Conservation (phyloP, 2,888 invertebrate genomes). For the Plemyria rubiginata region DNA sequence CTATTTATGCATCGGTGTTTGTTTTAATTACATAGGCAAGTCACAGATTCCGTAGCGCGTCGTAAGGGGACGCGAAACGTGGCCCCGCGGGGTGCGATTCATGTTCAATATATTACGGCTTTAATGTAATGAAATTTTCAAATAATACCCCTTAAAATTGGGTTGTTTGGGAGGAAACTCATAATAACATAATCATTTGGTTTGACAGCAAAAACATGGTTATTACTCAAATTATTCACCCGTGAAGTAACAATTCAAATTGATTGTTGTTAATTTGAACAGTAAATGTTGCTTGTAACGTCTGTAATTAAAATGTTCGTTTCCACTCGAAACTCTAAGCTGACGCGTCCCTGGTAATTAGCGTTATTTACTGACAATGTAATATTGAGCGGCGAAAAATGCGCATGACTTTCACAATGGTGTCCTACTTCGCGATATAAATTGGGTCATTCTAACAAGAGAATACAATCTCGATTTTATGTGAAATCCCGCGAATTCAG, state of each 20-base stretch:
- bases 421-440: conserved; percentile 57
- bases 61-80: neutral
- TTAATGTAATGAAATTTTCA: conserved; percentile 3
- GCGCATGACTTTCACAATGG: conserved; percentile 43
- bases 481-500: neutral
- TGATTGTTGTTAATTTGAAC: conserved; percentile 5
- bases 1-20: too few relatives aligned
- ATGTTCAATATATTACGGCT: conserved; percentile 1
- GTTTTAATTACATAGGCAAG: neutral
- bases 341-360: conserved; percentile 20
- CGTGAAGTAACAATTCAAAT: conserved; percentile 5
- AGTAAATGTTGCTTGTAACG: conserved; percentile 4
- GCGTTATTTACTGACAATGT: conserved; percentile 27
- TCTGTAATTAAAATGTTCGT: conserved; percentile 18
- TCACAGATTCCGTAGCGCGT: neutral
- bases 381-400: conserved; percentile 39
- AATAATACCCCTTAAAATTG: neutral
- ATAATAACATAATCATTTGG: neutral
- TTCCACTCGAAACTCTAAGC: conserved; percentile 18
- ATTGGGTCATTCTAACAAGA: conserved; percentile 54
- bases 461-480: conserved; percentile 1
- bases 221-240: conserved; percentile 18
- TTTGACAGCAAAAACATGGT: neutral
- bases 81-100: conserved; percentile 3
- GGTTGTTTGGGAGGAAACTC: neutral